A percentile compares a stretch with the other conserved stretches of the same genome.
phyloP scores from a whole-genome alignment of 2,797 vertebrate species.

The Galaxias olidus region DNA sequence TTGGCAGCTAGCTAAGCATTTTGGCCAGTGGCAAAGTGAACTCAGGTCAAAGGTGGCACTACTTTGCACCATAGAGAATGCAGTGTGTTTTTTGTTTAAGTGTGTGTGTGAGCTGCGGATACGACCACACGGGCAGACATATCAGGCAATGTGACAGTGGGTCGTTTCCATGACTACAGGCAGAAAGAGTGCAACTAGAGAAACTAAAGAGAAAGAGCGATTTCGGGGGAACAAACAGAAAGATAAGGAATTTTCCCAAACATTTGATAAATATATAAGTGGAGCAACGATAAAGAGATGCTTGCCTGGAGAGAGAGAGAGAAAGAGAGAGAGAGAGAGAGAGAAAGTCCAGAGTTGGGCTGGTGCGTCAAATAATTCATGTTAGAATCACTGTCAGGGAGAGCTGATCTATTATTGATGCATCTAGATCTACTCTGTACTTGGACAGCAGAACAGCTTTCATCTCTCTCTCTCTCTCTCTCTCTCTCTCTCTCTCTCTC shows the following conservation, averaged over 20 bases:
- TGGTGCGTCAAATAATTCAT: slow-evolving; percentile 56
- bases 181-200: background rate
- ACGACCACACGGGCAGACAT: too few species aligned
- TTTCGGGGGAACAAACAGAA: background rate
- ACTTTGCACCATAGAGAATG: background rate
- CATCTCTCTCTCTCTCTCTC: background rate
- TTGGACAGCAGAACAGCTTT: too few species aligned
- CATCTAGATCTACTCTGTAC: slow-evolving; percentile 13
- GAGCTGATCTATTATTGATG: slow-evolving; percentile 60
- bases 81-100: background rate
- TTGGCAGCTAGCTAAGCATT: background rate
- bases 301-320: too few species aligned
- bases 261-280: too few species aligned
- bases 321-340: too few species aligned
- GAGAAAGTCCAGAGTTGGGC: slow-evolving; percentile 20
- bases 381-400: slow-evolving; percentile 54
- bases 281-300: too few species aligned
- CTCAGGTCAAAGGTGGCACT: background rate
- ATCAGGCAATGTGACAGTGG: background rate
- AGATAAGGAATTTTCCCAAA: slow-evolving; percentile 10
- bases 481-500: background rate
- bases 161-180: background rate
- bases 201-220: background rate
- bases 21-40: slow-evolving; percentile 8
- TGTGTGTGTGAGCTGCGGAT: background rate